These are phyloP conservation scores for Dendronephthya gigantea DNA, from an alignment of 64 coral and sea anemone genomes.

Conservation along the genomic window DNA sequence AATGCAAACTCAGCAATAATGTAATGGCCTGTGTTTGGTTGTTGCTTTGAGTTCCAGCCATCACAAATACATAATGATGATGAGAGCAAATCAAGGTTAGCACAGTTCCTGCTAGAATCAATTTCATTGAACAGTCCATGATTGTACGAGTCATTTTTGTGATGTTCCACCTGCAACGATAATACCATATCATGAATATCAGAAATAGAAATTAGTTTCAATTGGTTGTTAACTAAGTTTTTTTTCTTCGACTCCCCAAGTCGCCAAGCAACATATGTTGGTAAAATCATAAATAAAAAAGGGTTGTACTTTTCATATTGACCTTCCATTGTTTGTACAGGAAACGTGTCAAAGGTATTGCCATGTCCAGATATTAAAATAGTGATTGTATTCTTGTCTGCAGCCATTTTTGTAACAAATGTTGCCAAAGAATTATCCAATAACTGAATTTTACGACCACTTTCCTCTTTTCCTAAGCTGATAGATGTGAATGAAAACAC, in stretches of 20 bases:
- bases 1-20: slow-evolving; percentile 36
- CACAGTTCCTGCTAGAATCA: slow-evolving; percentile 24
- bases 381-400: neutral
- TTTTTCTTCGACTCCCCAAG: neutral
- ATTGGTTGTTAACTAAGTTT: slow-evolving; percentile 9
- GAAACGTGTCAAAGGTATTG: neutral
- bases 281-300: slow-evolving; percentile 26
- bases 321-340: slow-evolving; percentile 25
- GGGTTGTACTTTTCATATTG: slow-evolving; percentile 38
- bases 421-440: neutral
- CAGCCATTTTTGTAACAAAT: slow-evolving; percentile 3
- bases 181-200: slow-evolving; percentile 30
- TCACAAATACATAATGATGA: slow-evolving; percentile 38
- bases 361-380: neutral
- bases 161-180: neutral
- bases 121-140: slow-evolving; percentile 25
- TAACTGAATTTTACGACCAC: neutral
- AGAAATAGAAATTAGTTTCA: slow-evolving; percentile 15
- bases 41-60: slow-evolving; percentile 12
- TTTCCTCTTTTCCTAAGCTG: neutral
- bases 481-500: neutral
- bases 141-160: neutral
- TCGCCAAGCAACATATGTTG: neutral
- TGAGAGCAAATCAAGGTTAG: slow-evolving; percentile 9
- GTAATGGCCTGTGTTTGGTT: neutral